Evolutionary conservation across 2,888 invertebrate genomes (phyloP), one percentile per base, ranked within the genome.

Genomic region (Fragum fragum): DNA sequence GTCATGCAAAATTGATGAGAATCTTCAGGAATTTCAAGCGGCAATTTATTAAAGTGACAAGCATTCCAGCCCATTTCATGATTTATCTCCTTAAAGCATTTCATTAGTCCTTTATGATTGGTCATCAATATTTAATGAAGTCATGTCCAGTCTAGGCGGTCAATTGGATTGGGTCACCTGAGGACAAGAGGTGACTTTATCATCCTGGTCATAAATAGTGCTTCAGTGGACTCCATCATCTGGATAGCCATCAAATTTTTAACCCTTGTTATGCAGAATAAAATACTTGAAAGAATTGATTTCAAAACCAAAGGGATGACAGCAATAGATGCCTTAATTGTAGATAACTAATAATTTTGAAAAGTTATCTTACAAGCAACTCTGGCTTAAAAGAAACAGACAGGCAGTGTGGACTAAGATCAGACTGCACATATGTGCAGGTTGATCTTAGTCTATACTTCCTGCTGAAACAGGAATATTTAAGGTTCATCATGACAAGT

Each of bases 91-190:
- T 42, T 23, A 42, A 42, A 23, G 66, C 66, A 66, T 66, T 66
- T 66, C 66, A 66, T 66, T 66, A 14, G 66, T 42, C 66, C 66
- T 36, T 39, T 66, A 66, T 66, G 42, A 42, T 42, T 66, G 42
- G 66, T 21, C 39, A 66, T 66, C 66, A 66, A 66, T 66, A 26
- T 39, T 66, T 66, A 66, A 66, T 66, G 66, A 66, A 42, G 42
- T 42, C 42, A 42, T 39, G 66, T 66, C 66, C 66, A 63, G 39
- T 42, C 3, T 66, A 21, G 42, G 32, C 23, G 66, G 66, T 66
- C 66, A 66, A 66, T 66, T 66, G 32, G 36, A 66, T 42, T 23
- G 23, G 66, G 66, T 66, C 66, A 66, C 66, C 66, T 66, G 42
- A 66, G 66, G 66, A 66, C 66, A 42, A 39, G n/a, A 39, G 42